phyloP scores from a whole-genome alignment of 2,797 vertebrate genomes.

The Acrossocheilus fasciatus region DNA sequence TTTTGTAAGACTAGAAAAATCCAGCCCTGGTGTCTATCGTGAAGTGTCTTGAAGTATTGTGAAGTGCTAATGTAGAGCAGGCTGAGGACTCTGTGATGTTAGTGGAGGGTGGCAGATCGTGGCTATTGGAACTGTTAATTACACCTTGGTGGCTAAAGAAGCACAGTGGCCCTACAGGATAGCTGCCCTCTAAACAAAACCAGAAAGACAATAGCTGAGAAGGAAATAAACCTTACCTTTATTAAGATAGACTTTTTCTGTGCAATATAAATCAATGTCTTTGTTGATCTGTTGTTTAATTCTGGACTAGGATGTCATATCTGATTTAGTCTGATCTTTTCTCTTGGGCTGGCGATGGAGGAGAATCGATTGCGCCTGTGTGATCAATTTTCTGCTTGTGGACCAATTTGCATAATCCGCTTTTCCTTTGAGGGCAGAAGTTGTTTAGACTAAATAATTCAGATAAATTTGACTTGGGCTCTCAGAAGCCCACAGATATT shows the following conservation, averaged over 20 bases:
- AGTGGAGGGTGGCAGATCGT: conserved; percentile 26
- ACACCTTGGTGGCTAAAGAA: conserved; percentile 3
- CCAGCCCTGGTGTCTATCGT: conserved; percentile 33
- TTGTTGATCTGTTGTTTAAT: conserved; percentile 49
- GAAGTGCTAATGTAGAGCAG: conserved; percentile 49
- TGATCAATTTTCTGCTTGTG: conserved; percentile 49
- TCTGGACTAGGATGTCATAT: conserved; percentile 34
- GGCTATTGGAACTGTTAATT: conserved; percentile 24
- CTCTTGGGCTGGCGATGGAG: conserved; percentile 7
- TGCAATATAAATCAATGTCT: conserved; percentile 51
- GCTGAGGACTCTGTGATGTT: conserved; percentile 31
- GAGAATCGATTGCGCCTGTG: conserved; percentile 15
- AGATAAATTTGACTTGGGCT: conserved; percentile 4
- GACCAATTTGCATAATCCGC: conserved; percentile 49
- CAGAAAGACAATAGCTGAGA: conserved; percentile 30
- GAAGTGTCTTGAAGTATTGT: conserved; percentile 51
- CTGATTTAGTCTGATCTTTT: conserved; percentile 41
- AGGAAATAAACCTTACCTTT: conserved; percentile 15
- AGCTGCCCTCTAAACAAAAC: conserved; percentile 30
- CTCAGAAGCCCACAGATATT: conserved; percentile 5
- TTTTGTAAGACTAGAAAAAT: conserved; percentile 29
- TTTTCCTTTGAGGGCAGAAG: conserved; percentile 28
- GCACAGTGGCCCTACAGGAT: conserved; percentile 9
- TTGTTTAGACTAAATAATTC: conserved; percentile 37
- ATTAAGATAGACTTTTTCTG: conserved; percentile 48